Conservation (phyloP, 2,797 vertebrate species). For the Tokudaia tokunoshimensis region DNA sequence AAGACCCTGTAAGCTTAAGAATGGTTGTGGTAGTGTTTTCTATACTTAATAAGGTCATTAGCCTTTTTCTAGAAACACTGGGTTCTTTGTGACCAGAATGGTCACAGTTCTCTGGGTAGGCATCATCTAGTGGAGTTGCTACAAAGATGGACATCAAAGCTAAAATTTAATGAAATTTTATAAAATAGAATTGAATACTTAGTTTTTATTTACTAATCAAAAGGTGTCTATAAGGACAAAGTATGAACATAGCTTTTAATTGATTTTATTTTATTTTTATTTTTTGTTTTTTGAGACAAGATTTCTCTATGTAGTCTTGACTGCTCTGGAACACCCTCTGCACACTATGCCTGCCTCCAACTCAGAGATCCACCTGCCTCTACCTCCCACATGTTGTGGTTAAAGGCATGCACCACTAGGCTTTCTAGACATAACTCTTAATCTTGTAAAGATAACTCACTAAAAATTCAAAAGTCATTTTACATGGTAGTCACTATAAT, state of each 20-base stretch:
- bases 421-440: not conserved
- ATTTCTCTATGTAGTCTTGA: not conserved
- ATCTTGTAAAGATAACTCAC: not conserved
- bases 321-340: not conserved
- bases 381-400: not conserved
- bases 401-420: not conserved
- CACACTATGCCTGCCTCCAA: not conserved
- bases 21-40: not conserved
- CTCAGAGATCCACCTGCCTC: not conserved
- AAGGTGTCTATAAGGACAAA: not conserved
- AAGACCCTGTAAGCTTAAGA: not conserved
- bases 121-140: not conserved
- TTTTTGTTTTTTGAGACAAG: not conserved
- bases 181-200: not conserved
- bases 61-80: not conserved
- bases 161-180: not conserved
- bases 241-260: not conserved
- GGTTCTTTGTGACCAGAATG: not conserved
- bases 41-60: not conserved
- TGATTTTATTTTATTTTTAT: not conserved
- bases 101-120: not conserved
- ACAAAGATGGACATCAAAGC: not conserved
- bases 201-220: not conserved
- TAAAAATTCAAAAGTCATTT: conserved; percentile 2
- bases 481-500: not conserved